Base-by-base conservation (phyloP, 2,113 vertebrate species). In the Tonatia bakeri region DNA sequence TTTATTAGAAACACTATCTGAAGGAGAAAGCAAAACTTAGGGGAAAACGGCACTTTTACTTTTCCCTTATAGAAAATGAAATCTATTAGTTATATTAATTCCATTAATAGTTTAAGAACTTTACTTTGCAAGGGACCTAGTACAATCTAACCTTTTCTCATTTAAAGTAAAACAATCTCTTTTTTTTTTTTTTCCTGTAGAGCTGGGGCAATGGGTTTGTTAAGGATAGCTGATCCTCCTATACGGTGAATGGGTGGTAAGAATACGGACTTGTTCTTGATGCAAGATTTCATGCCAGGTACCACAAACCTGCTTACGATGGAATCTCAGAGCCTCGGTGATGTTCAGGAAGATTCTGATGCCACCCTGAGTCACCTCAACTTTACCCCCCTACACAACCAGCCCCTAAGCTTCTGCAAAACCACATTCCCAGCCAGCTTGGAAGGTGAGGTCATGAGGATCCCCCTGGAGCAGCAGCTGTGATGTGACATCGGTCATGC, bases 1-100 rank as follows among this genome's bases (percentile, higher is more conserved):
- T 96, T 96, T 73, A 97, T 94, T 92, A 89, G 36, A 56, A 85
- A 7, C 38, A 11, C 52, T 50, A 11, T 97, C 73, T 97, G 94
- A 94, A 97, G 73, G 70, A 96, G 47, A 96, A 93, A 80, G 50
- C 7, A 91, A 94, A 97, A 88, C 54, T 81, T 86, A 85, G 54
- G 54, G n/a, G 19, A 54, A 92, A 95, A 69, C 17, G 52, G 28
- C 38, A 45, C 4, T 77, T 88, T 69, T 61, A 64, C 19, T 65
- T 69, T 96, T 45, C 33, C 13, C 47, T 90, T 70, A 17, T 45
- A 94, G 73, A 75, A 97, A 94, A 94, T 50, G 14, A 91, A 94
- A 81, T 92, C 28, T 59, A 50, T 87, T 87, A 67, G 72, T 87
- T 86, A 56, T 69, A 80, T 90, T 65, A 96, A 96, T 82, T 83